Evolutionary conservation across 2,888 invertebrate species (phyloP), one percentile per base, ranked within the genome.

Genomic region (Oxycera nigricornis): DNA sequence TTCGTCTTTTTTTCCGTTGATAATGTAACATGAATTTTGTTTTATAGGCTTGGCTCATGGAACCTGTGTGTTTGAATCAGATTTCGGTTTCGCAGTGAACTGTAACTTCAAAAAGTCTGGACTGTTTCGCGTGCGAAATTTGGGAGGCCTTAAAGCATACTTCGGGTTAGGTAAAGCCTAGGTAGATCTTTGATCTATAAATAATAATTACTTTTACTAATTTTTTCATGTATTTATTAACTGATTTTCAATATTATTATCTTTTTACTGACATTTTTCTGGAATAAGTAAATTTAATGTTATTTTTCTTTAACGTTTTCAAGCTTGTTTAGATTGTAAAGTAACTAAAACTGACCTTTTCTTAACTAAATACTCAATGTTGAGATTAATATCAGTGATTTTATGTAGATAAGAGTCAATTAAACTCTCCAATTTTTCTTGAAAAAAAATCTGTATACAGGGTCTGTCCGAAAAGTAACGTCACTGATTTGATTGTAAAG

Each of bases 51-150:
- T 89, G 84, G 91, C 90, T 82, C 88, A 90, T 84, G 90, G 92
- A 84, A 91, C 94, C 83, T 95, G 94, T 87, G 94, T 95, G 79
- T 88, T 94, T 86, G 93, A 94, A 85, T 94, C 94, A 81, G 94
- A 94, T 86, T 95, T 94, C 84, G 95, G 95, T 81, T 94, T 95
- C 89, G 91, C 91, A 84, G 89, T 95, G 85, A 94, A 94, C 89
- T 95, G 95, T 88, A 94, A 94, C 84, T 94, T 95, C 90, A 94
- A 94, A 89, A 95, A 95, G 87, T 93, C 94, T 79, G 92, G 94
- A 80, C 90, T 95, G 81, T 95, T 95, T 89, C 91, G 95, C 83
- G 92, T 95, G 81, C 89, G 95, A 87, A 95, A 95, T 87, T 91
- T 95, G 81, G 95, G 95, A 84, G 95, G 95, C 80, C 88, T 95